Percentiles rank a stretch among this genome's conserved stretches.
Evolutionary conservation across 2,888 invertebrate genomes (phyloP).

Genomic region (Troilus luridus): DNA sequence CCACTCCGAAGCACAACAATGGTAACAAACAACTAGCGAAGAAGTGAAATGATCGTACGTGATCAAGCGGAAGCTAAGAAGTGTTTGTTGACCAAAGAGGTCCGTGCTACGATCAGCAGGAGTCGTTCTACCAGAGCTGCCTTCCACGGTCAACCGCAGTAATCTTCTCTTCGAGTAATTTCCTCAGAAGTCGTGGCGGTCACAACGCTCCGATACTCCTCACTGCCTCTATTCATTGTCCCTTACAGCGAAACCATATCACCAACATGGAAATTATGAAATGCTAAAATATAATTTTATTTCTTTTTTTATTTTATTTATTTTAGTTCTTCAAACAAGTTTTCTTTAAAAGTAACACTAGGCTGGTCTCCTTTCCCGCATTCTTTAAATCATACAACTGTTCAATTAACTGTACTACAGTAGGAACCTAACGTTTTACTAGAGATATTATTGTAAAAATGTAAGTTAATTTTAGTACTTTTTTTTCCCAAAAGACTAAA

Average conservation of each 20-base stretch:
- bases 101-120: not conserved
- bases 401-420: too few relatives aligned
- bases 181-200: not conserved
- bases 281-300: too few relatives aligned
- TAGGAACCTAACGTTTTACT: too few relatives aligned
- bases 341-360: too few relatives aligned
- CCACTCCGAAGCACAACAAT: not conserved
- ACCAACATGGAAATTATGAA: too few relatives aligned
- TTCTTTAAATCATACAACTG: too few relatives aligned
- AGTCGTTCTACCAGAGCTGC: not conserved
- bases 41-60: constrained; percentile 13
- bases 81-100: not conserved
- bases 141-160: constrained; percentile 19
- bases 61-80: not conserved
- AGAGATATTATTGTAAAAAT: too few relatives aligned
- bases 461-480: too few relatives aligned
- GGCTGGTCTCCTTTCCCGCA: too few relatives aligned
- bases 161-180: not conserved
- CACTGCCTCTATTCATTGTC: not conserved
- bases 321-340: too few relatives aligned
- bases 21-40: not conserved
- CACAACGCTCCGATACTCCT: not conserved
- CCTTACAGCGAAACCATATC: not conserved
- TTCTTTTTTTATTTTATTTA: too few relatives aligned
- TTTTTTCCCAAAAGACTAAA: too few relatives aligned